phyloP scores from a whole-genome alignment of 2,113 vertebrate species.

The Ahaetulla prasina region DNA sequence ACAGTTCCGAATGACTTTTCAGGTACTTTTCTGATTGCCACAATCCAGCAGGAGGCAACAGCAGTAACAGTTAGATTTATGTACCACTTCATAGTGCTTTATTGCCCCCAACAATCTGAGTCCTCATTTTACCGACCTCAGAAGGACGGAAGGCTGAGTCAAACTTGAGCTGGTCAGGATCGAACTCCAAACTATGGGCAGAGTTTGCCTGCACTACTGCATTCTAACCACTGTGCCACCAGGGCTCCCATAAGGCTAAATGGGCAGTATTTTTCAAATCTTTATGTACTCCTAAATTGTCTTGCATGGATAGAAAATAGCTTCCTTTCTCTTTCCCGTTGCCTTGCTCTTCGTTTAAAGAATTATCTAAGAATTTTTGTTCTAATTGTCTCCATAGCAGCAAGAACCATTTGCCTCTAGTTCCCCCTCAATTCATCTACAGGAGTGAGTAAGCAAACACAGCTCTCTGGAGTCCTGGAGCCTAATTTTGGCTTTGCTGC shows the following conservation, averaged over 20 bases:
- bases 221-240: background rate
- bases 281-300: background rate
- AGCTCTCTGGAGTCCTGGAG: background rate
- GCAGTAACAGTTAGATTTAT: no score
- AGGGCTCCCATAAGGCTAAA: background rate
- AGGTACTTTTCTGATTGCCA: background rate
- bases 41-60: background rate
- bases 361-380: background rate
- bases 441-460: conserved; percentile 33
- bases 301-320: background rate
- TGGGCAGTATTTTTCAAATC: background rate
- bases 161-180: background rate
- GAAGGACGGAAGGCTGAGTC: background rate
- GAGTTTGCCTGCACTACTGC: background rate
- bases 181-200: background rate
- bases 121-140: background rate
- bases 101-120: background rate
- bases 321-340: background rate
- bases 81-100: no score
- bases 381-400: conserved; percentile 30
- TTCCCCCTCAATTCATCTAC: conserved; percentile 11
- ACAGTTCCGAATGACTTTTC: background rate
- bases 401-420: conserved; percentile 31
- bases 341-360: background rate
- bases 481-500: conserved; percentile 22